Evolutionary conservation across 2,113 vertebrate species (phyloP), one percentile per base, ranked within the genome.

Genomic region (Geococcyx californianus): DNA sequence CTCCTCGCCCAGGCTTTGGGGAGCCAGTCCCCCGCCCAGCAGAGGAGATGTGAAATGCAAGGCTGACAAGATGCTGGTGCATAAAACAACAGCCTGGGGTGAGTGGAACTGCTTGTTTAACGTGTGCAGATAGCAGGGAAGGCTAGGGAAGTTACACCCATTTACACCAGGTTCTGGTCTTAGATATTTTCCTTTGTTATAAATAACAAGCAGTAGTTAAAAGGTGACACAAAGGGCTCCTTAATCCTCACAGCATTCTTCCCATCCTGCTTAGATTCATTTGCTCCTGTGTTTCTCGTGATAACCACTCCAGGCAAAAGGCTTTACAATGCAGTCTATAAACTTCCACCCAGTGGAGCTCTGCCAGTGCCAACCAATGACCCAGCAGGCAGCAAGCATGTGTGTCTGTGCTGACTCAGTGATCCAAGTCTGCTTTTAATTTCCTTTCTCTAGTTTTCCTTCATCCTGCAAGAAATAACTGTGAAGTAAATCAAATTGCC

Each of bases 401-500:
- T 90, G 80, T 73, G 80, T 49, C 85, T 88, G 83, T 89, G 84
- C 87, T 95, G 93, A 95, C 89, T 95, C 96, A 93, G 89, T 76
- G 91, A 93, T 83, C 90, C n/a, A 16, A 67, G 87, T 85, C 94
- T 95, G 90, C 69, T 97, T 88, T 92, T 94, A 52, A 89, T 94
- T 95, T 90, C 96, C 95, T 94, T 94, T 93, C 95, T 90, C 89
- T 81, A 70, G 42, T 92, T 96, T 94, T 72, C 92, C 92, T 93
- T 81, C 92, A 52, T 88, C 89, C 94, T 91, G 89, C 93, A 88
- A 95, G 93, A 49, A 96, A 91, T 94, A 96, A 89, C 91, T 90
- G 91, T 92, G 90, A 93, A 90, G 93, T 92, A 92, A 97, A 96
- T 96, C 88, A 81, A 96, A 76, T 55, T 87, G 79, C 79, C 85